A percentile compares a stretch with the other conserved stretches of the same genome.
These are phyloP conservation scores for Halcyon malimbica DNA, from an alignment of 2,113 vertebrate genomes.

Conservation along the genomic window DNA sequence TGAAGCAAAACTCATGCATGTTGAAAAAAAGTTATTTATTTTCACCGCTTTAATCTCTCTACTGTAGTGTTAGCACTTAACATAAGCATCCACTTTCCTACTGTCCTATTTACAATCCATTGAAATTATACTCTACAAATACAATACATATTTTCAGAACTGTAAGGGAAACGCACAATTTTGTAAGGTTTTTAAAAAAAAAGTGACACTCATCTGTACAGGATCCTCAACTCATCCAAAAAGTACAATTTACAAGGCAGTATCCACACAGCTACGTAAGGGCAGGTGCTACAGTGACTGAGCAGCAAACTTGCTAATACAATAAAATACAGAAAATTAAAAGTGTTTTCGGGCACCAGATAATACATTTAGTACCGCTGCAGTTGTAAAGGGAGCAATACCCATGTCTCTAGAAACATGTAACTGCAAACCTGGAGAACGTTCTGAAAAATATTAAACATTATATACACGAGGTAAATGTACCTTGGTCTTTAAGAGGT, in stretches of 20 bases:
- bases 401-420: constrained; percentile 69
- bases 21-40: constrained; percentile 75
- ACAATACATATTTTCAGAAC: constrained; percentile 76
- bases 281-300: constrained; percentile 66
- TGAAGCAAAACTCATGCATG: background rate
- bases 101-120: constrained; percentile 75
- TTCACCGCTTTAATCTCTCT: constrained; percentile 73
- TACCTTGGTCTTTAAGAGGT: constrained; percentile 85
- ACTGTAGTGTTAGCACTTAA: constrained; percentile 79
- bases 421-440: constrained; percentile 74
- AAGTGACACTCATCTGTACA: constrained; percentile 70
- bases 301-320: constrained; percentile 70
- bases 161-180: constrained; percentile 60
- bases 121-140: constrained; percentile 76
- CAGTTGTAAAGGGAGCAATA: constrained; percentile 66
- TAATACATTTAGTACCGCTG: constrained; percentile 75
- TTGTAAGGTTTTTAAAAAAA: constrained; percentile 46
- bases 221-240: constrained; percentile 60
- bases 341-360: constrained; percentile 69
- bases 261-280: constrained; percentile 70
- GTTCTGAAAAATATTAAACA: constrained; percentile 78
- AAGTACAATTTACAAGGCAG: constrained; percentile 67
- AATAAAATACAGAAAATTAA: constrained; percentile 69
- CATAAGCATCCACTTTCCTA: constrained; percentile 73
- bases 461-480: constrained; percentile 85